phyloP scores from a whole-genome alignment of 2,888 invertebrate species.

The Drosophila ustulata region DNA sequence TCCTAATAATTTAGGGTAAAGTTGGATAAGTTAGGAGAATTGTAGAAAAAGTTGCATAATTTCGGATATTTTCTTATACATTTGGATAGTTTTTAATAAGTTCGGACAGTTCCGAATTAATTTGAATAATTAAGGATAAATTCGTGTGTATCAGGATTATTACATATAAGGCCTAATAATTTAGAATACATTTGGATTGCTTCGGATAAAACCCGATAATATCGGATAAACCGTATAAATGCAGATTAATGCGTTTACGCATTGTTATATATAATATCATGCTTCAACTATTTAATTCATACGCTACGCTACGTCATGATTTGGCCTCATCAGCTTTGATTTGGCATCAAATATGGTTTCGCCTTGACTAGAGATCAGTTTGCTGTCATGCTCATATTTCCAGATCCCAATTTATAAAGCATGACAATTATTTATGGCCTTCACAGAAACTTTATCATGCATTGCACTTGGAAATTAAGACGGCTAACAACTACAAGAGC shows the following conservation, averaged over 20 bases:
- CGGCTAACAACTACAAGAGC: constrained; percentile 41
- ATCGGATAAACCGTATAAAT: constrained; percentile 1
- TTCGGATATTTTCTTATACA: too few relatives aligned
- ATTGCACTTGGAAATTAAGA: constrained; percentile 50
- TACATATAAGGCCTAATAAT: too few relatives aligned
- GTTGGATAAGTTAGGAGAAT: too few relatives aligned
- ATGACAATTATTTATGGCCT: constrained; percentile 70
- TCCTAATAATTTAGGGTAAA: neutral
- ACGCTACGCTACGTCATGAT: neutral
- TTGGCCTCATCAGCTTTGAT: constrained; percentile 1
- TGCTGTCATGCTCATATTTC: constrained; percentile 7
- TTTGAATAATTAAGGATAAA: too few relatives aligned
- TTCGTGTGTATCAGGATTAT: too few relatives aligned
- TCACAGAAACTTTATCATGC: constrained; percentile 67
- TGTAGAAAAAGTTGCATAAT: too few relatives aligned
- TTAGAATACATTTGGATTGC: neutral
- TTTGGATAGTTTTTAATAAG: too few relatives aligned
- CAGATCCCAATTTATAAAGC: constrained; percentile 47
- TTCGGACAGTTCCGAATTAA: too few relatives aligned
- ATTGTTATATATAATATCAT: neutral
- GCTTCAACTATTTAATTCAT: neutral
- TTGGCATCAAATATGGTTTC: constrained; percentile 13
- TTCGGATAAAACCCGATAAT: neutral
- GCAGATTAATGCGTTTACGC: neutral
- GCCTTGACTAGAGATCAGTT: constrained; percentile 19